Conservation (phyloP, 35 echinoderm and acorn worm genomes). For the Holothuria glaberrima region DNA sequence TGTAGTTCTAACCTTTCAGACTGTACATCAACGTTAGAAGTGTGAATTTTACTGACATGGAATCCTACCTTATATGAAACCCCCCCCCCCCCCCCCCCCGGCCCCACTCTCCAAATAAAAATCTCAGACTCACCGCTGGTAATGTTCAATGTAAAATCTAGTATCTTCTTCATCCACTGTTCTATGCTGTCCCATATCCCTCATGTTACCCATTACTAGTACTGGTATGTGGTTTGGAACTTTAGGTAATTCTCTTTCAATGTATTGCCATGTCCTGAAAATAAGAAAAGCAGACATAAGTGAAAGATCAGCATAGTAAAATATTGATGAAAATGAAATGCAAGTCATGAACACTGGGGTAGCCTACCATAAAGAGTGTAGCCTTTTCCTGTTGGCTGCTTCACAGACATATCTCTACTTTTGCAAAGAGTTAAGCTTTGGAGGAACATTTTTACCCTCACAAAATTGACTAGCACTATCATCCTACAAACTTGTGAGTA, state of each 20-base stretch:
- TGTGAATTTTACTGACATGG: too few species aligned
- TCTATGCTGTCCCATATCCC: constrained; percentile 85
- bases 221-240: constrained; percentile 98
- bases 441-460: too few species aligned
- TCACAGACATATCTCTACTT: too few species aligned
- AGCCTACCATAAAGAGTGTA: not conserved
- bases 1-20: too few species aligned
- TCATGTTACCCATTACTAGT: constrained; percentile 89
- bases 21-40: too few species aligned
- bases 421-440: too few species aligned
- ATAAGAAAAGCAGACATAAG: constrained; percentile 1
- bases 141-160: constrained; percentile 83
- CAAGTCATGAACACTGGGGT: not conserved
- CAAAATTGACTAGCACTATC: too few species aligned
- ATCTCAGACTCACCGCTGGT: constrained; percentile 72
- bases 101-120: not conserved
- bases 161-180: constrained; percentile 83
- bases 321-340: not conserved
- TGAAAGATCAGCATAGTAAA: not conserved
- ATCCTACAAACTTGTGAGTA: too few species aligned
- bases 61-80: too few species aligned
- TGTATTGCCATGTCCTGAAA: constrained; percentile 90
- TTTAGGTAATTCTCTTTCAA: constrained; percentile 89
- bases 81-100: not conserved
- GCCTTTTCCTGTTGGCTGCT: too few species aligned